Base-by-base conservation (phyloP, 2,113 vertebrate genomes). In the Rhipidura dahli region DNA sequence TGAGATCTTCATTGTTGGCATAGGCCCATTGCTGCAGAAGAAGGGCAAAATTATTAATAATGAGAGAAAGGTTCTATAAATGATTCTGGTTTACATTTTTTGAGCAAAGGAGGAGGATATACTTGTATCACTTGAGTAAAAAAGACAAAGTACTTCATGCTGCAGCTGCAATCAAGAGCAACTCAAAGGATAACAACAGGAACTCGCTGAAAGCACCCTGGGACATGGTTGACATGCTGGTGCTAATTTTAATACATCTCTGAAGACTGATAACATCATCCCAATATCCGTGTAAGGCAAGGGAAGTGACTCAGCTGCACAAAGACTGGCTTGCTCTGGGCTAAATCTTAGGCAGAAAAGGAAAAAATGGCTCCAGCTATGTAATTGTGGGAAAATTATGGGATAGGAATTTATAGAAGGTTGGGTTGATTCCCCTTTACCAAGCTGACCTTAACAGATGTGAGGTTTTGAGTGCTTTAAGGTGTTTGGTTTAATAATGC, bases 121-220 rank as follows among this genome's bases (percentile, higher is more conserved):
- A 84, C 47, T 82, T 64, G n/a, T 68, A 80, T 90, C 92, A 88
- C 85, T 94, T 80, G 78, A 95, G 75, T 39, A 39, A 39, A 39
- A 68, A 95, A 83, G 75, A 93, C 86, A 26, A 90, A 93, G 80
- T 80, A 45, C 92, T 96, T 95, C 83, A 86, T 31, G 30, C 50
- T 73, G 80, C 79, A 92, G 83, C 72, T 90, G 93, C 76, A 86
- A 70, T 94, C 90, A 90, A 93, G 83, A 94, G 69, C 80, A 75
- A 47, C 83, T 90, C 76, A 8, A 89, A 88, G 66, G 63, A n/a
- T 80, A 92, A 93, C 83, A 93, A 76, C 79, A 94, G 80, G 91
- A 96, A 90, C 89, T 59, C 7, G 2, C 57, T 66, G 64, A 70
- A 80, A 94, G 89, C 85, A 83, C 86, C 76, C 83, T 51, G 47